phyloP scores from a whole-genome alignment of 1,140 invertebrate genomes.

The Conus ventricosus region DNA sequence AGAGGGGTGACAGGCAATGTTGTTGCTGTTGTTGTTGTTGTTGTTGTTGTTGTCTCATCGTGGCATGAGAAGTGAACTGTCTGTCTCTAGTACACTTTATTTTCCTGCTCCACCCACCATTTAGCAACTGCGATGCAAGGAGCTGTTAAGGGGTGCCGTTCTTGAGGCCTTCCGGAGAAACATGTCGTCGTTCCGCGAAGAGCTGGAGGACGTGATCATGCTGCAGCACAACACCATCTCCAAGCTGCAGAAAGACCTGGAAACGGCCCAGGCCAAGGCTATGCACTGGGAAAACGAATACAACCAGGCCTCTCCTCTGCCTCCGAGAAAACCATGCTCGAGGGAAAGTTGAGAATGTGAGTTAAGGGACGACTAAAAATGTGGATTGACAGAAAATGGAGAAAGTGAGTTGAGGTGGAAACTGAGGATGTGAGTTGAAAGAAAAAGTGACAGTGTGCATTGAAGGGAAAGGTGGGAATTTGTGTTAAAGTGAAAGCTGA shows the following conservation, averaged over 20 bases:
- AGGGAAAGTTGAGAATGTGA: constrained; percentile 17
- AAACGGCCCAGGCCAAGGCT: neutral
- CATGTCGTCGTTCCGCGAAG: neutral
- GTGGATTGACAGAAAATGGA: too few species aligned
- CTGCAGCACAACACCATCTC: constrained; percentile 27
- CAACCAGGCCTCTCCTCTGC: neutral
- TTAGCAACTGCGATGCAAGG: neutral
- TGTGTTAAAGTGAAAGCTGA: too few species aligned
- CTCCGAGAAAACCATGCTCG: constrained; percentile 21
- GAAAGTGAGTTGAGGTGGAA: neutral
- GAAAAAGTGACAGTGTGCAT: neutral
- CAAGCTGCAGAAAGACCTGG: constrained; percentile 28
- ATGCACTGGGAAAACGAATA: constrained; percentile 25
- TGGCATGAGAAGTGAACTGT: too few species aligned
- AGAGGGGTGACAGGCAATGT: too few species aligned
- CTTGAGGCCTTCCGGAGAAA: neutral
- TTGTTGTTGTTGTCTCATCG: too few species aligned
- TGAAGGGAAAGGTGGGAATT: neutral
- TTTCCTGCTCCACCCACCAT: neutral
- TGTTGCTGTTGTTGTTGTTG: too few species aligned
- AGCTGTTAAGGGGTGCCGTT: neutral
- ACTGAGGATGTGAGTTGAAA: neutral
- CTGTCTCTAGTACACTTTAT: too few species aligned
- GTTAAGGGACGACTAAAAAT: neutral
- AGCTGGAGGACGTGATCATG: constrained; percentile 31